Evolutionary conservation across 2,888 invertebrate species (phyloP).

Genomic region (Scaptomyza flava): DNA sequence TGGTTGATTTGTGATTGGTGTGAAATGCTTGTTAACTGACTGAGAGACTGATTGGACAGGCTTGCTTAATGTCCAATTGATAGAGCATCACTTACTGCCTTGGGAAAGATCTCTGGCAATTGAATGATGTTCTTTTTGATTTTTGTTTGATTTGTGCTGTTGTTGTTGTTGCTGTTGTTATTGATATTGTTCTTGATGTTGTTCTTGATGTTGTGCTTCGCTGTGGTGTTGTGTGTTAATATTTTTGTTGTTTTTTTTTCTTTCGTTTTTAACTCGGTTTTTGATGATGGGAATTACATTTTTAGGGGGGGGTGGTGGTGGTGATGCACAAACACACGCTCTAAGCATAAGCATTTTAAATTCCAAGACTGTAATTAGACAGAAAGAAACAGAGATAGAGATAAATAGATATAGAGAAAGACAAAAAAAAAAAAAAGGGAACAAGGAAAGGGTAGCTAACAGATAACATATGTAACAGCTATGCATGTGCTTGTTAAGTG

Average conservation of each 20-base stretch:
- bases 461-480: no score
- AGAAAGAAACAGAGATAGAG: slow-evolving; percentile 44
- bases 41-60: slow-evolving; percentile 9
- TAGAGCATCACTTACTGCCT: slow-evolving; percentile 5
- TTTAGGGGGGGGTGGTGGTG: slow-evolving; percentile 24
- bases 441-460: background rate
- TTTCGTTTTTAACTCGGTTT: slow-evolving; percentile 15
- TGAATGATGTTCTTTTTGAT: slow-evolving; percentile 10
- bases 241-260: slow-evolving; percentile 23
- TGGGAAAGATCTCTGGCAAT: slow-evolving; percentile 13
- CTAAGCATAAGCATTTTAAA: slow-evolving; percentile 59
- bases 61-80: slow-evolving; percentile 24
- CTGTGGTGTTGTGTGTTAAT: background rate
- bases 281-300: slow-evolving; percentile 32
- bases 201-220: slow-evolving; percentile 18
- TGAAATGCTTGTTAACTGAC: slow-evolving; percentile 8
- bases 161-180: slow-evolving; percentile 12
- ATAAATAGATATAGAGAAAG: slow-evolving; percentile 17
- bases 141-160: slow-evolving; percentile 14
- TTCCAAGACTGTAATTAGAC: slow-evolving; percentile 81
- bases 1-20: slow-evolving; percentile 6
- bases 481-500: no score
- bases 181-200: slow-evolving; percentile 19
- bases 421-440: background rate
- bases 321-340: slow-evolving; percentile 32